Conservation (phyloP, 2,797 vertebrate species). For the Epinephelus malabaricus region DNA sequence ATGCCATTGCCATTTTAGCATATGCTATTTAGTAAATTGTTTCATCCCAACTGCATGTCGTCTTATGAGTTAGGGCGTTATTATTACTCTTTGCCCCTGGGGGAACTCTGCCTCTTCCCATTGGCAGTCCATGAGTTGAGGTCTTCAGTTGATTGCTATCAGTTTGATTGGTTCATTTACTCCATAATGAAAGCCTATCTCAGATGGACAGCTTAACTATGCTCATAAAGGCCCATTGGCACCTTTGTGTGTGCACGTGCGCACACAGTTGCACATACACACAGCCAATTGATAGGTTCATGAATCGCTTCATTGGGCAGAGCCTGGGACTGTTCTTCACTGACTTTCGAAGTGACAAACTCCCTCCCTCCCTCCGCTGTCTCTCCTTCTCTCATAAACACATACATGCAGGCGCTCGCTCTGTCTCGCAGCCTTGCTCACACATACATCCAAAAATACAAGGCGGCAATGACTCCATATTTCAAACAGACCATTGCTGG, state of each 20-base stretch:
- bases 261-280: slow-evolving; percentile 31
- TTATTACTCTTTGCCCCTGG: slow-evolving; percentile 48
- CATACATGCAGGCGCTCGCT: background rate
- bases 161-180: slow-evolving; percentile 79
- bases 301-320: slow-evolving; percentile 69
- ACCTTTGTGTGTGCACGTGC: slow-evolving; percentile 45
- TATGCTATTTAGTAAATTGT: slow-evolving; percentile 45
- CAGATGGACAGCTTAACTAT: slow-evolving; percentile 77
- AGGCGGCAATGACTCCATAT: slow-evolving; percentile 26
- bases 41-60: slow-evolving; percentile 25
- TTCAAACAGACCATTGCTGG: slow-evolving; percentile 20
- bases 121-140: slow-evolving; percentile 50
- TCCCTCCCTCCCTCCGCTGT: slow-evolving; percentile 30
- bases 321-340: slow-evolving; percentile 53
- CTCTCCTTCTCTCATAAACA: slow-evolving; percentile 12
- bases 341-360: slow-evolving; percentile 67
- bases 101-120: slow-evolving; percentile 52
- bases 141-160: slow-evolving; percentile 72
- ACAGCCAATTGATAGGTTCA: slow-evolving; percentile 71
- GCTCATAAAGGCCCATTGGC: slow-evolving; percentile 66
- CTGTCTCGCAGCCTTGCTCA: background rate
- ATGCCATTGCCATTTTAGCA: slow-evolving; percentile 36
- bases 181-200: slow-evolving; percentile 71
- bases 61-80: slow-evolving; percentile 37
- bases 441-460: slow-evolving; percentile 21